Base-by-base conservation (phyloP, 2,888 invertebrate genomes). In the Troides aeacus region DNA sequence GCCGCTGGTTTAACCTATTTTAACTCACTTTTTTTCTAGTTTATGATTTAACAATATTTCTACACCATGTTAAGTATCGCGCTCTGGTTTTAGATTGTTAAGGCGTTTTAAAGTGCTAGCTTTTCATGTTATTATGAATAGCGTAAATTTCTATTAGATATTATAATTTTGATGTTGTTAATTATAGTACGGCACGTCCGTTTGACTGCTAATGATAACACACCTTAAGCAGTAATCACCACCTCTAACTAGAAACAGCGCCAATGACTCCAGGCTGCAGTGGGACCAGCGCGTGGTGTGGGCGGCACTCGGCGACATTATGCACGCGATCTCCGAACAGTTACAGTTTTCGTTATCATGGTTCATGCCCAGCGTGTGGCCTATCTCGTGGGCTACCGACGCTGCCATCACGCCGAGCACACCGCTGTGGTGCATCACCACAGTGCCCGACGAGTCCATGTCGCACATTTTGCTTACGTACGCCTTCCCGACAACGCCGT, bases 341-440 rank as follows among this genome's bases (percentile, higher is more conserved):
- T 56, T 12, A 39, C 66, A 66, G 30, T 12, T 3, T 4, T 53
- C 23, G 2, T 21, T 17, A 98, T 66, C 96, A 95, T 0, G 96
- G 96, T 70, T 23, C 66, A 66, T 66, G n/a, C 61, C 66, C 24
- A 66, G 36, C 30, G 30, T 56, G 56, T 66, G 66, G 39, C 66
- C 66, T 1, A 66, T 30, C 30, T 66, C 66, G 61, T 66, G 66
- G 21, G 61, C 66, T 4, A 66, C 53, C 6, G 66, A 17, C 1
- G 56, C 61, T 4, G 61, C 66, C 39, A 61, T 17, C 10, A 66
- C 6, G 1, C 53, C 61, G 8, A 61, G 30, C 2, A 61, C 66
- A 3, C 30, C 53, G n/a, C 61, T 53, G n/a, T 61, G 61, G 1
- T 36, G 15, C 23, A 3, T 10, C 17, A 36, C 56, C n/a, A 61